Evolutionary conservation across 2,113 vertebrate species (phyloP).

Genomic region (Misgurnus mizolepis): DNA sequence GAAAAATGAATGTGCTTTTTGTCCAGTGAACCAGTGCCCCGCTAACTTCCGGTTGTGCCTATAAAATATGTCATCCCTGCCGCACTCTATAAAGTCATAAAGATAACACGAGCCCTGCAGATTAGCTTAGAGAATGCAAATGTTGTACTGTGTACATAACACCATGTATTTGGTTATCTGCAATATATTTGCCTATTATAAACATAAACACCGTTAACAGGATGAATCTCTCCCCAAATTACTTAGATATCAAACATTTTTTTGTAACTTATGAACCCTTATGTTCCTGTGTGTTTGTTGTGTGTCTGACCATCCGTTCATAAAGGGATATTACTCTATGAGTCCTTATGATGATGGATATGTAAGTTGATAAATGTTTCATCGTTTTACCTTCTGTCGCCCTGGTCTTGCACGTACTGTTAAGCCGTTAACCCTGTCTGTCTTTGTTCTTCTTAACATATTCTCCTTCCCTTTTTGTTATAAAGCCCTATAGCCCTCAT

Average conservation of each 20-base stretch:
- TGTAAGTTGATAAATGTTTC: constrained; percentile 85
- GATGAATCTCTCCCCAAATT: neutral
- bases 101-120: too few relatives aligned
- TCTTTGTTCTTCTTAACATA: constrained; percentile 29
- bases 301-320: constrained; percentile 63
- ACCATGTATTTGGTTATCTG: too few relatives aligned
- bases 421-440: constrained; percentile 46
- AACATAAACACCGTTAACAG: neutral
- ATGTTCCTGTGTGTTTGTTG: constrained; percentile 57
- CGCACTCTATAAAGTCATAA: too few relatives aligned
- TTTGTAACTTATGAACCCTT: neutral
- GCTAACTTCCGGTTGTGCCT: too few relatives aligned
- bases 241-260: neutral
- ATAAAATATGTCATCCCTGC: too few relatives aligned
- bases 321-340: constrained; percentile 92
- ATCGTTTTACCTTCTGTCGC: constrained; percentile 62
- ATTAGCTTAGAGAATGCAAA: too few relatives aligned
- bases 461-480: constrained; percentile 28
- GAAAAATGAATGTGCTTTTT: too few relatives aligned
- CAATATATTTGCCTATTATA: neutral
- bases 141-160: too few relatives aligned
- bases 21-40: too few relatives aligned
- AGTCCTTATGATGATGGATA: constrained; percentile 90
- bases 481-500: constrained; percentile 22
- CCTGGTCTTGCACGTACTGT: constrained; percentile 36